A percentile compares a stretch with the other conserved stretches of the same genome.
phyloP scores from a whole-genome alignment of 2,888 invertebrate species.

The Stenolophus ochropezus region DNA sequence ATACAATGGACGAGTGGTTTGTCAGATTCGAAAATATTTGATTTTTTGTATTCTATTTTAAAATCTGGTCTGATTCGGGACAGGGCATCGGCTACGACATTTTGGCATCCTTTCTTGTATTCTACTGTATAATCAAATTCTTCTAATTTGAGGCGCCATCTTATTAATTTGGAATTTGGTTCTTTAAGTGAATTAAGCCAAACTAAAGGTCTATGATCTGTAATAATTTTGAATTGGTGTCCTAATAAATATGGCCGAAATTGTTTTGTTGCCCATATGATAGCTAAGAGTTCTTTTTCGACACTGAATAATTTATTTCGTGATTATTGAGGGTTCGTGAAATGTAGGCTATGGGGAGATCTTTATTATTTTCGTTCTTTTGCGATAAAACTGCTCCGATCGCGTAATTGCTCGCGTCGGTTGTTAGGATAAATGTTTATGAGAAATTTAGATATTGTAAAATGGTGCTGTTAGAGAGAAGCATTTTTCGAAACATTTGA shows the following conservation, averaged over 20 bases:
- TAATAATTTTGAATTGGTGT: slow-evolving; percentile 67
- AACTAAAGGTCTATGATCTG: slow-evolving; percentile 68
- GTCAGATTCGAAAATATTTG: neutral
- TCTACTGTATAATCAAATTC: slow-evolving; percentile 63
- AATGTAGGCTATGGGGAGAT: slow-evolving; percentile 58
- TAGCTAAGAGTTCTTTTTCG: slow-evolving; percentile 64
- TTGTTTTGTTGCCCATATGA: too few relatives aligned
- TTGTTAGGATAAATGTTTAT: slow-evolving; percentile 65
- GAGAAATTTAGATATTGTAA: slow-evolving; percentile 66
- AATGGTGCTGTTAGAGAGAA: too few relatives aligned
- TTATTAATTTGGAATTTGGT: slow-evolving; percentile 68
- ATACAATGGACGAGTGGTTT: slow-evolving; percentile 37
- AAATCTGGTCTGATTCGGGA: slow-evolving; percentile 35
- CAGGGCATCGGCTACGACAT: slow-evolving; percentile 35
- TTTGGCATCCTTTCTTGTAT: slow-evolving; percentile 39
- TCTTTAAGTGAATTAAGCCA: slow-evolving; percentile 69
- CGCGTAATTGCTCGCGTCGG: slow-evolving; percentile 65
- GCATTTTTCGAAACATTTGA: too few relatives aligned
- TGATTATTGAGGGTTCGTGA: slow-evolving; percentile 61
- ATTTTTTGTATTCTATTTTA: neutral
- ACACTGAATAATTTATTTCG: slow-evolving; percentile 62
- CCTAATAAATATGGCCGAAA: slow-evolving; percentile 65
- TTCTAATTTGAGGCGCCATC: slow-evolving; percentile 65
- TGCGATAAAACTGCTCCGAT: slow-evolving; percentile 66
- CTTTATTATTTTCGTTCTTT: slow-evolving; percentile 49